Evolutionary conservation across 2,888 invertebrate genomes (phyloP), one percentile per base, ranked within the genome.

Genomic region (Epistrophella euchroma): DNA sequence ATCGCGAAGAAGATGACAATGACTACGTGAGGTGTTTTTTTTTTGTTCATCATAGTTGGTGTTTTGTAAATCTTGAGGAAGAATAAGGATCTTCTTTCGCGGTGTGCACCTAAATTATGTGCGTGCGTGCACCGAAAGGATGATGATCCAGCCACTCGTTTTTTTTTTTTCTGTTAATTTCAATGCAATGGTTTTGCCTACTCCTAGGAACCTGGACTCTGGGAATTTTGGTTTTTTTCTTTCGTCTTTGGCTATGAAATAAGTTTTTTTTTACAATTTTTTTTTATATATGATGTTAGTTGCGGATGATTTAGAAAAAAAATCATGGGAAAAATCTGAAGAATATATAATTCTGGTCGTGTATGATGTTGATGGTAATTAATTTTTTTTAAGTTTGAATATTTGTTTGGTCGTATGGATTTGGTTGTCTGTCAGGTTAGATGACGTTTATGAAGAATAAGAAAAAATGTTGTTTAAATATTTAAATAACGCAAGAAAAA

Each of bases 41-140:
- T 82, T 66, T 52, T 22, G 64, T 6, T 28, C 4, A 15, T 66
- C 28, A 62, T 40, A 17, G 52, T n/a, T 55, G 15, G 28, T 45
- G 37, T 47, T 40, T 70, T 73, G 47, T 66, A 35, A 47, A 47
- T 32, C 19, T 66, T 47, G 13, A 66, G 66, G 47, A 50, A 35
- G 56, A 77, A 80, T 64, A 84, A 82, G 77, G 88, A 85, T 88
- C 80, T 88, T 82, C 88, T 71, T 77, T 78, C 82, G 86, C 86
- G 86, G 82, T 86, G 82, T 86, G 86, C 86, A 86, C 86, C 78
- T 72, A 83, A 68, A 75, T 78, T 71, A 40, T 77, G 81, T 87
- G 55, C 70, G 78, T 83, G 83, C 75, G 83, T 87, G 87, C 83
- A 87, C 13, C 62, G 71, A 75, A 76, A 87, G 83, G 72, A 87